phyloP scores from a whole-genome alignment of 2,113 vertebrate species.

The Dicaeum eximium region DNA sequence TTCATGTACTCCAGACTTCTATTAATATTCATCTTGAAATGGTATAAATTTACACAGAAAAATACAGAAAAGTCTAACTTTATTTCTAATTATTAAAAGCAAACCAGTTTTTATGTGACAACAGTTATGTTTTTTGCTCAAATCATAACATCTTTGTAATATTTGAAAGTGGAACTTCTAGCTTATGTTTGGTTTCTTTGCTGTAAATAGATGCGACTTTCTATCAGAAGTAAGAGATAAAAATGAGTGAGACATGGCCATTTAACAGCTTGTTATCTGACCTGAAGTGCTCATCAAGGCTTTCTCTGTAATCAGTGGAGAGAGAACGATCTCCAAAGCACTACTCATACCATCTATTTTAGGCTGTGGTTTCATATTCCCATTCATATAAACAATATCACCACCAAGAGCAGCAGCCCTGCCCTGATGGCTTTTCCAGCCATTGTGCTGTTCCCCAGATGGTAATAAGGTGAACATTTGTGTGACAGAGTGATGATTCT shows the following conservation, averaged over 20 bases:
- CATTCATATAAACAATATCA: slow-evolving; percentile 48
- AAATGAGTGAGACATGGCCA: background rate
- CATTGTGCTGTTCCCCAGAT: background rate
- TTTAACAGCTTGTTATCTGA: slow-evolving; percentile 29
- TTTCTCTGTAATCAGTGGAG: slow-evolving; percentile 5
- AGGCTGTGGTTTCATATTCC: slow-evolving; percentile 20
- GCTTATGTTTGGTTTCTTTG: background rate
- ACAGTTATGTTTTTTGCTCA: background rate
- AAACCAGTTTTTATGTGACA: background rate
- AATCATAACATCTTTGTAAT: background rate
- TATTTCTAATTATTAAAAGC: background rate
- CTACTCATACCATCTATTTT: slow-evolving; percentile 19
- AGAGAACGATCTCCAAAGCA: background rate
- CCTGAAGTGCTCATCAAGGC: slow-evolving; percentile 28
- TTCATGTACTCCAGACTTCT: background rate
- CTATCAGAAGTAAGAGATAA: background rate
- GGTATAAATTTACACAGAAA: background rate
- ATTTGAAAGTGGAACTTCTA: background rate
- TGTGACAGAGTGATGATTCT: slow-evolving; percentile 2
- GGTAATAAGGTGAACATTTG: background rate
- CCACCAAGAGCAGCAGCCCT: background rate
- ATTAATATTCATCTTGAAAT: background rate
- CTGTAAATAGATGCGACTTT: slow-evolving; percentile 3
- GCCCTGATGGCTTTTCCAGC: slow-evolving; percentile 20
- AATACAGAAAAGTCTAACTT: background rate